phyloP scores from a whole-genome alignment of 2,113 vertebrate species.

The Anolis carolinensis region DNA sequence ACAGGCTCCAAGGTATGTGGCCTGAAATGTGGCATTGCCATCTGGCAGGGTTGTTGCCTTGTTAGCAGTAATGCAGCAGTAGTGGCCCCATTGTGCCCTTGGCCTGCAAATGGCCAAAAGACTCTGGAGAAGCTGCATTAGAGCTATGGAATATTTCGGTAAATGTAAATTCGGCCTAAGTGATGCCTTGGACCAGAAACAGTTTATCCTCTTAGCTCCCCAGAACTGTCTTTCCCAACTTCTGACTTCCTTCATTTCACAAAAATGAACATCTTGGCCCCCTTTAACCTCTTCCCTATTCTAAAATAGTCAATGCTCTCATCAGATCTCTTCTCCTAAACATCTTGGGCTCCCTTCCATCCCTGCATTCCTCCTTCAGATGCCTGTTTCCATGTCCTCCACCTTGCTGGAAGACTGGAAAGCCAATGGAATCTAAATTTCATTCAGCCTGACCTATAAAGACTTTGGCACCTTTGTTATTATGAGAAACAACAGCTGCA shows the following conservation, averaged over 20 bases:
- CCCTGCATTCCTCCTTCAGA: conserved; percentile 3
- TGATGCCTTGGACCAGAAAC: not conserved
- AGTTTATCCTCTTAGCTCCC: not conserved
- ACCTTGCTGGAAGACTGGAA: conserved; percentile 3
- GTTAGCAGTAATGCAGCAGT: too few relatives aligned
- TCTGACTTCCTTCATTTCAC: not conserved
- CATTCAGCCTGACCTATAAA: conserved; percentile 34
- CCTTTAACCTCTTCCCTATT: not conserved
- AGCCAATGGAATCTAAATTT: not conserved
- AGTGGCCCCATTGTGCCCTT: too few relatives aligned
- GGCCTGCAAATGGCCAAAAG: too few relatives aligned
- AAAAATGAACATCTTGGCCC: not conserved
- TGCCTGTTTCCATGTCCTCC: not conserved
- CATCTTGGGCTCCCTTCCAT: too few relatives aligned
- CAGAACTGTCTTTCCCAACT: not conserved
- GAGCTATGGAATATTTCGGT: too few relatives aligned
- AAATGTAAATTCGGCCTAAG: too few relatives aligned
- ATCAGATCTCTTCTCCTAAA: not conserved
- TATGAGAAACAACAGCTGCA: conserved; percentile 24
- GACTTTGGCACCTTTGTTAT: conserved; percentile 21
- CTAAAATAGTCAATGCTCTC: not conserved
- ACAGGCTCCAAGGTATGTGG: too few relatives aligned
- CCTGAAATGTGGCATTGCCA: too few relatives aligned
- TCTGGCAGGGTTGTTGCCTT: too few relatives aligned
- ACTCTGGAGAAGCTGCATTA: too few relatives aligned